Evolutionary conservation across 92 coral and sea anemone species (phyloP), one percentile per base, ranked within the genome.

Genomic region (Ricordea florida): DNA sequence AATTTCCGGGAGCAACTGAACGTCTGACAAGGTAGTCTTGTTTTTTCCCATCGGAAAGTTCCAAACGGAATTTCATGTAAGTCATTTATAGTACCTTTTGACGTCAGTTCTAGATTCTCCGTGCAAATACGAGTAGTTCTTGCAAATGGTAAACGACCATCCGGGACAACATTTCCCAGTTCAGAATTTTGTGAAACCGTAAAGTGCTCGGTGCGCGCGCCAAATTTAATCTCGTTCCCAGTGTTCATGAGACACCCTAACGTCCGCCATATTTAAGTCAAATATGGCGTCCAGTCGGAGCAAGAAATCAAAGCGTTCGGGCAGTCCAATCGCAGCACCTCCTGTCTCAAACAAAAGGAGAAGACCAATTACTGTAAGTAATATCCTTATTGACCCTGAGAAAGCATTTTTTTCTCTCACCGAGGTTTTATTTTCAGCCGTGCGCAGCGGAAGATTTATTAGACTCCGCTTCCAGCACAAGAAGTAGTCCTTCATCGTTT

Each of bases 271-370:
- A 37, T 8, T 46, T 13, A 38, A 28, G 60, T 40, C 25, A 92
- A 91, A 85, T 67, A 94, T 94, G 98, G 98, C 98, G 84, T 84
- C 98, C 38, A 76, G 87, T 52, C 60, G 94, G 55, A 81, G 93
- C 57, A 81, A 82, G 38, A 94, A 85, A 64, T 46, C 85, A 5
- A 91, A 91, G 47, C 90, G 97, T 26, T 72, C 97, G 23, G 67
- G 52, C 7, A 86, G 97, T 72, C 93, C 97, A 16, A 80, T 74
- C 21, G 63, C 74, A 33, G 62, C 85, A 6, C 35, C 87, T 44
- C 81, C 84, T 24, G 66, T 78, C 48, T 69, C 91, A 28, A 77
- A 76, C 59, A 96, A 89, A 78, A 87, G 85, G 57, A 92, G 65
- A 88, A 93, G 97, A 62, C 89, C 97, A 40, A 25, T 67, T 30